Evolutionary conservation across 2,797 vertebrate genomes (phyloP), one percentile per base, ranked within the genome.

Genomic region (Sternotherus odoratus): DNA sequence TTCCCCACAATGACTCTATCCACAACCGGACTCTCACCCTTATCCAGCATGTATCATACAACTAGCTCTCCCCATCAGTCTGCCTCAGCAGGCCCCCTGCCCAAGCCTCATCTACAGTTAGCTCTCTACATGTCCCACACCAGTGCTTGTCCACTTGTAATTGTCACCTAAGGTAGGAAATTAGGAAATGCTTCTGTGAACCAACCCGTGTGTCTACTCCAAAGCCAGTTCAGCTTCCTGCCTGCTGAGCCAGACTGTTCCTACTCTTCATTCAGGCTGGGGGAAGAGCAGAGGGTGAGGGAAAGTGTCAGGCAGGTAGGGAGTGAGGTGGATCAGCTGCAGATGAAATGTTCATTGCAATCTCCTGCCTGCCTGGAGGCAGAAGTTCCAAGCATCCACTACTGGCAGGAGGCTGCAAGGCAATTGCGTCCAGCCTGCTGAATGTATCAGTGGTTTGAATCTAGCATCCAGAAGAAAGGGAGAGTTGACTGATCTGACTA

Each of bases 41-140:
- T 21, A 53, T 5, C 30, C n/a, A 0, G 0, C 23, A 82, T 9
- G 51, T 39, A n/a, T 56, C 77, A 24, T 2, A 2, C 74, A 77
- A 30, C 74, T 23, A 53, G 53, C 9, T 53, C 53, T 53, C 30
- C 19, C 28, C 8, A 24, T 72, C 49, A 36, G 36, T 36, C 75
- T 26, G 2, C 16, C 86, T 80, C n/a, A 50, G 24, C 33, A 75
- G 17, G 30, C 66, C 28, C 6, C 1, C 26, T 83, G 26, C 12
- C 79, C 69, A 82, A 16, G 86, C 36, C 4, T 81, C 43, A 10
- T 53, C 57, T 30, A 3, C 5, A 53, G 17, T 43, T 46, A 30
- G 46, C 33, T 82, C 5, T 28, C 0, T 0, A 24, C 88, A 51
- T 57, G 8, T 66, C 43, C 77, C 23, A 36, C 4, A 1, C 11